These are phyloP conservation scores for Esperia sulphurella DNA, from an alignment of 2,888 invertebrate species.

Conservation along the genomic window DNA sequence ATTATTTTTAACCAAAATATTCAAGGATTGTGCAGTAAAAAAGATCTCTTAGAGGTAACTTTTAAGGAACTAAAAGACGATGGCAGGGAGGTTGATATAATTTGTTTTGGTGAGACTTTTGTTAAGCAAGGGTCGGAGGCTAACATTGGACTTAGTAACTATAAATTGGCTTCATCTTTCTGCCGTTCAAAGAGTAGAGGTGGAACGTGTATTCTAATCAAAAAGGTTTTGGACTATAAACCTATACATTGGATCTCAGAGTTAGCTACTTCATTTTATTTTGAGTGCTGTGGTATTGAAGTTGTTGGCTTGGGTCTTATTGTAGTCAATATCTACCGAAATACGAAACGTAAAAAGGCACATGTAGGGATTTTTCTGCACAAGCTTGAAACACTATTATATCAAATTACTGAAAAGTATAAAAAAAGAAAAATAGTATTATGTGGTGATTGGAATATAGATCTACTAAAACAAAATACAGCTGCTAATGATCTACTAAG, in stretches of 20 bases:
- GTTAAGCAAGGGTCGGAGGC: not conserved
- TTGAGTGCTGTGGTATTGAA: not conserved
- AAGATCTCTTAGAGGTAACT: not conserved
- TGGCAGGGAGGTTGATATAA: not conserved
- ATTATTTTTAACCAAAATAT: not conserved
- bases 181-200: not conserved
- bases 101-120: not conserved
- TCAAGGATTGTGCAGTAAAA: not conserved
- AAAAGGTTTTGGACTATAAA: not conserved
- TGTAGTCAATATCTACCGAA: not conserved
- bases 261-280: not conserved
- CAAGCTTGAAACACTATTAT: not conserved
- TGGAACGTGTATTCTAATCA: not conserved
- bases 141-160: not conserved
- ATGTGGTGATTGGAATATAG: conserved; percentile 10
- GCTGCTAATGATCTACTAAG: not conserved
- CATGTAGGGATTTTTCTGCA: not conserved
- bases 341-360: not conserved
- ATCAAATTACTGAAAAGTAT: not conserved
- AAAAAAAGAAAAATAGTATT: conserved; percentile 6
- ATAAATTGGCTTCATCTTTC: not conserved
- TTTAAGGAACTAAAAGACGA: not conserved
- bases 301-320: not conserved
- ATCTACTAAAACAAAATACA: conserved; percentile 2
- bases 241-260: not conserved